These are phyloP conservation scores for Pararge aegeria DNA, from an alignment of 1,140 invertebrate genomes.

Conservation along the genomic window DNA sequence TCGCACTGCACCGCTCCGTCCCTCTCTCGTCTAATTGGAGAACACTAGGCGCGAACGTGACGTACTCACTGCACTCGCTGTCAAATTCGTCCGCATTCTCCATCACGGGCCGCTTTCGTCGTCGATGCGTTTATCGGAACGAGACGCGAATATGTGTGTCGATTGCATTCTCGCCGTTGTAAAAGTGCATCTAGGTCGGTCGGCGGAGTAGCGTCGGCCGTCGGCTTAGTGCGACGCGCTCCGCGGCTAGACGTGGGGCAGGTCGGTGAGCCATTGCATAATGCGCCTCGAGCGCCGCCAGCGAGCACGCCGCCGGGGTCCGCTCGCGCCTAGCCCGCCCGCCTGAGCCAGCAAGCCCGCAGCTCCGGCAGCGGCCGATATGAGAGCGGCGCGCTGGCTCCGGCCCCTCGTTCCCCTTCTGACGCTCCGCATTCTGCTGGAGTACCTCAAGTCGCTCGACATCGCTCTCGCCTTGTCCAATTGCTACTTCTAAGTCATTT, in stretches of 20 bases:
- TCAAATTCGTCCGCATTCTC: constrained; percentile 78
- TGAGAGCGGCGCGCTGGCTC: constrained; percentile 58
- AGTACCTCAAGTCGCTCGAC: constrained; percentile 63
- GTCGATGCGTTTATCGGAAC: constrained; percentile 78
- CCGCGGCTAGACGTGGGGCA: constrained; percentile 73
- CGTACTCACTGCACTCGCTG: constrained; percentile 73
- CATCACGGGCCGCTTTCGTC: constrained; percentile 77
- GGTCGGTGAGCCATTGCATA: constrained; percentile 69
- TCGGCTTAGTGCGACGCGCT: constrained; percentile 69
- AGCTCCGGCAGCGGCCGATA: constrained; percentile 43
- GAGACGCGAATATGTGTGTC: constrained; percentile 78
- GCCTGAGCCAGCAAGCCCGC: constrained; percentile 27
- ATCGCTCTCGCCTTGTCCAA: constrained; percentile 33
- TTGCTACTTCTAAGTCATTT: constrained; percentile 19
- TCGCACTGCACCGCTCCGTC: constrained; percentile 59
- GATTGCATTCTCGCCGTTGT: constrained; percentile 73
- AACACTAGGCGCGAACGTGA: constrained; percentile 68
- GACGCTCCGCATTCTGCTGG: constrained; percentile 61
- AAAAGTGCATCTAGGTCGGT: constrained; percentile 80
- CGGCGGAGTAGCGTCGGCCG: constrained; percentile 68
- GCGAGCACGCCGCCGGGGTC: constrained; percentile 41
- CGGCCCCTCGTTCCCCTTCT: constrained; percentile 58
- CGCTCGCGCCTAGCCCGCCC: constrained; percentile 34
- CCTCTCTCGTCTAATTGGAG: constrained; percentile 58
- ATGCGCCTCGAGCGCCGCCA: constrained; percentile 54